Evolutionary conservation across 2,113 vertebrate genomes (phyloP), one percentile per base, ranked within the genome.

Genomic region (Thymallus thymallus): DNA sequence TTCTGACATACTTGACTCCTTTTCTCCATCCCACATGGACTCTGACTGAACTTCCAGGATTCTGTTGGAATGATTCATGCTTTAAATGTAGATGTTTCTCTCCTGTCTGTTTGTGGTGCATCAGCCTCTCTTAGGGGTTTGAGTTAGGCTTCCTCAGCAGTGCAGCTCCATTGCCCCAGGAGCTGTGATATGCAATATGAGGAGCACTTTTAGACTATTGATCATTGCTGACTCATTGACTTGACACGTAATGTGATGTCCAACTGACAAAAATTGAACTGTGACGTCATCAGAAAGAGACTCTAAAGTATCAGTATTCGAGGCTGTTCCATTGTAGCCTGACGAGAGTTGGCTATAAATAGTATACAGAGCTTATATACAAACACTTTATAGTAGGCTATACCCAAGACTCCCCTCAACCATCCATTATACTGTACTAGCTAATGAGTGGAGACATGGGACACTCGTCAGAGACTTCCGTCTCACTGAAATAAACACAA

Each of bases 121-220:
- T 81, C 23, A 18, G 48, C 80, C 80, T 84, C 48, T 69, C 81
- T 74, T 71, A 65, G 82, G 70, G 79, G 85, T 78, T 86, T 51
- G 35, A 46, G 76, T 80, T 88, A 0, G 18, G 75, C 80, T 80
- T 82, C 81, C 56, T 85, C 84, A 80, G 88, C 85, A 51, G 79
- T 55, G 56, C 68, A 76, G 68, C 58, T 75, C 64, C 63, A 29
- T 32, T 20, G 60, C 29, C 65, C 48, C 68, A 12, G 66, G 69
- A 76, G 63, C 45, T 69, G 74, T 26, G 60, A 69, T 23, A 72
- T 67, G 78, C 79, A 82, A 68, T 69, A 6, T 0, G 65, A 73
- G 66, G 66, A 48, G 67, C 71, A 61, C 73, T 68, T 79, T 68
- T 1, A 26, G 71, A 24, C 75, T 6, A 63, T 63, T 78, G 73